Evolutionary conservation across 2,113 vertebrate species (phyloP), one percentile per base, ranked within the genome.

Genomic region (Bambusicola thoracicus): DNA sequence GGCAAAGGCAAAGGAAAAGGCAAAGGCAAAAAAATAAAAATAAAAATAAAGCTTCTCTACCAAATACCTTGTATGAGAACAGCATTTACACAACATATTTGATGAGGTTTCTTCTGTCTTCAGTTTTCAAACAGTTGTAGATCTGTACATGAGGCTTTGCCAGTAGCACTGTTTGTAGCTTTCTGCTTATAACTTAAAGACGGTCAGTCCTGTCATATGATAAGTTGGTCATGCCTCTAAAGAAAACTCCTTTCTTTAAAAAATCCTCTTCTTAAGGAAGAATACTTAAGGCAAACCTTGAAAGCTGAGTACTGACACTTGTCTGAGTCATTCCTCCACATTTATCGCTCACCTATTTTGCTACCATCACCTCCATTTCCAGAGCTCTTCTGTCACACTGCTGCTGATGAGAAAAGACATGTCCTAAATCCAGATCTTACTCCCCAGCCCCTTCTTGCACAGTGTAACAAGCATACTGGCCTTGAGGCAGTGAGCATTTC

Each of bases 401-500:
- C 25, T 81, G 13, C 27, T 49, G 40, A 2, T 14, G 32, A 79
- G 38, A 5, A 75, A 53, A 3, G 13, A 7, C 9, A 84, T 69
- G 8, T 3, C 11, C 43, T 73, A 69, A 86, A 81, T 10, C 8
- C 6, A 70, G 32, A n/a, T 32, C 5, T 81, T 27, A 67, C 1
- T 2, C 5, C 1, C 5, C 1, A 40, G 2, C 0, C 6, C 5
- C 0, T 75, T 82, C 15, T 18, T 59, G 24, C 7, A 16, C 6
- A 10, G 4, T 58, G 6, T 24, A 48, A 46, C 5, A 79, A 40
- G 11, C 0, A 1, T 29, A 21, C 8, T 20, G 22, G 8, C 20
- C 79, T 69, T 17, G 55, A 13, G 2, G 19, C 3, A 3, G 8
- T 11, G 25, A 78, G 32, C 25, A 53, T 46, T 77, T 91, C 7